Percentiles rank a stretch among this genome's conserved stretches.
phyloP scores from a whole-genome alignment of 2,888 invertebrate species.

The Drosophila falleni region DNA sequence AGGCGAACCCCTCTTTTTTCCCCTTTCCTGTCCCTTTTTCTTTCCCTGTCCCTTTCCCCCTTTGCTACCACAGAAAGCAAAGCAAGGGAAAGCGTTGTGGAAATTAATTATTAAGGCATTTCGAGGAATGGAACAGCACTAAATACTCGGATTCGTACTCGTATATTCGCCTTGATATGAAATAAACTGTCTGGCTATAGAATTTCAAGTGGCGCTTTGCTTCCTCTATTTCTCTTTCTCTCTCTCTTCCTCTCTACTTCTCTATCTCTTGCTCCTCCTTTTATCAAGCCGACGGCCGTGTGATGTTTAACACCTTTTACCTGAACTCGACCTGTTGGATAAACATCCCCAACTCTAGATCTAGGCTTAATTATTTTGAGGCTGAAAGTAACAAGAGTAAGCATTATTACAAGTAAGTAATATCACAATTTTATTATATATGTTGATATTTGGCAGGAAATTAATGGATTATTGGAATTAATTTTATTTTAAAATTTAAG shows the following conservation, averaged over 20 bases:
- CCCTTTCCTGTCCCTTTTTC: not conserved
- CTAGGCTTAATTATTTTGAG: not conserved
- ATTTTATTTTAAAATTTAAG: too few relatives aligned
- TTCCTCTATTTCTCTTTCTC: not conserved
- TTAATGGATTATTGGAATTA: not conserved
- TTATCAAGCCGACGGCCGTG: not conserved
- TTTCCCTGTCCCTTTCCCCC: not conserved
- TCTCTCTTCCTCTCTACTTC: not conserved
- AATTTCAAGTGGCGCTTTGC: constrained; percentile 17
- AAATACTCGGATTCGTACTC: constrained; percentile 2
- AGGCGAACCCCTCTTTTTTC: constrained; percentile 5
- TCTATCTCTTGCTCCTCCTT: not conserved
- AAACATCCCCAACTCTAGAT: too few relatives aligned
- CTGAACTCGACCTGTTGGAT: not conserved
- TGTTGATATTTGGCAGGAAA: too few relatives aligned
- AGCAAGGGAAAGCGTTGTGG: constrained; percentile 13
- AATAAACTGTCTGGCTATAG: constrained; percentile 51
- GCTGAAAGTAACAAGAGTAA: not conserved
- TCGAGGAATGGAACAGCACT: constrained; percentile 24
- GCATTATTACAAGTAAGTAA: not conserved
- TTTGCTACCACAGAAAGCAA: not conserved
- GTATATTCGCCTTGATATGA: constrained; percentile 35
- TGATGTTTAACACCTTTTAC: constrained; percentile 11
- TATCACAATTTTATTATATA: not conserved
- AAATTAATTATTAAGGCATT: constrained; percentile 65